Evolutionary conservation across 92 coral and sea anemone species (phyloP).

Genomic region (Phymanthus crucifer): DNA sequence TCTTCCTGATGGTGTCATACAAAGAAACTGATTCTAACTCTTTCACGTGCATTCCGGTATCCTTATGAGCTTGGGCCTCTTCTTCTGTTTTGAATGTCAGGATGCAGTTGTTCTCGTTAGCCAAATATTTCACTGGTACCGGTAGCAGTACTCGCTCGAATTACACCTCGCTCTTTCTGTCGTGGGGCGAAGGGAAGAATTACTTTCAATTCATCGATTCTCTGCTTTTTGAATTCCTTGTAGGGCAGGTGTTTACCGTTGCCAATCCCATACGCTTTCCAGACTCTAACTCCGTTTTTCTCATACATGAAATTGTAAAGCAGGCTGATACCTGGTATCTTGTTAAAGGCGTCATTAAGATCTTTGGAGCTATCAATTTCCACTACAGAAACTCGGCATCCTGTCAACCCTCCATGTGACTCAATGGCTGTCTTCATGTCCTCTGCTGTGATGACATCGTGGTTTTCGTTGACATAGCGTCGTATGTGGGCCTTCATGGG

Average conservation of each 20-base stretch:
- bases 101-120: constrained; percentile 21
- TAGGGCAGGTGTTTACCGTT: background rate
- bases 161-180: background rate
- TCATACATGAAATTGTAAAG: constrained; percentile 27
- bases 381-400: background rate
- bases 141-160: background rate
- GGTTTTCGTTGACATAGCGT: constrained; percentile 52
- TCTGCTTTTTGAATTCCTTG: constrained; percentile 10
- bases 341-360: constrained; percentile 9
- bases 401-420: background rate
- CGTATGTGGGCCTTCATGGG: constrained; percentile 62
- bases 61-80: constrained; percentile 59
- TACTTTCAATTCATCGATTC: constrained; percentile 2
- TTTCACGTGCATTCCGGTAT: constrained; percentile 46
- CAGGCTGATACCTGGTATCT: too few species aligned
- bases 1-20: constrained; percentile 36
- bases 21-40: constrained; percentile 36
- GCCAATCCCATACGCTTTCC: constrained; percentile 20
- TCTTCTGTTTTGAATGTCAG: constrained; percentile 44
- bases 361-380: constrained; percentile 13
- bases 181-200: constrained; percentile 19
- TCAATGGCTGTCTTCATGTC: constrained; percentile 55
- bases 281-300: constrained; percentile 9
- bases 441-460: constrained; percentile 32
- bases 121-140: background rate